Conservation (phyloP, 2,888 invertebrate species). For the Actias luna region DNA sequence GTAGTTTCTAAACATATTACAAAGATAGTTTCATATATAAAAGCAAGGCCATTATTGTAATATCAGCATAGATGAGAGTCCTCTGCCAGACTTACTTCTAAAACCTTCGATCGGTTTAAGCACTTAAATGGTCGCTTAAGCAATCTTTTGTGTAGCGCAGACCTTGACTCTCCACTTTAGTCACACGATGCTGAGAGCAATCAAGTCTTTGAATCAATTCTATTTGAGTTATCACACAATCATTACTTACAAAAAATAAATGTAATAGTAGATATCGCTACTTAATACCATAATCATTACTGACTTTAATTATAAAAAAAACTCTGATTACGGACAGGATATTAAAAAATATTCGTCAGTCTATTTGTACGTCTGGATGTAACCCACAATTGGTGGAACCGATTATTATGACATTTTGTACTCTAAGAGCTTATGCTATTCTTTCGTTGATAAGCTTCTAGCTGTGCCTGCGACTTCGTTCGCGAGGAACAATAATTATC, state of each 20-base stretch:
- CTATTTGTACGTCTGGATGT: too few species aligned
- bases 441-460: too few species aligned
- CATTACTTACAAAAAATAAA: background rate
- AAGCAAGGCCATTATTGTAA: background rate
- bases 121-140: constrained; percentile 39
- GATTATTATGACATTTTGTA: too few species aligned
- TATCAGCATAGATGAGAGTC: constrained; percentile 25
- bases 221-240: background rate
- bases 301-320: too few species aligned
- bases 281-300: background rate
- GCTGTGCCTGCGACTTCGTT: too few species aligned
- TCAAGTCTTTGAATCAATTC: constrained; percentile 4
- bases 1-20: background rate
- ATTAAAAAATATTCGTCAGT: too few species aligned
- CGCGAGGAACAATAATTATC: too few species aligned
- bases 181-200: constrained; percentile 32
- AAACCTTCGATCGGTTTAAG: constrained; percentile 39
- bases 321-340: too few species aligned
- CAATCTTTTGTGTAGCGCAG: constrained; percentile 41
- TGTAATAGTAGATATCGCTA: background rate
- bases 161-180: constrained; percentile 36
- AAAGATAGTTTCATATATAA: background rate
- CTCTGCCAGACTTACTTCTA: constrained; percentile 32
- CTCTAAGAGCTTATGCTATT: too few species aligned
- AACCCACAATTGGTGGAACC: too few species aligned